Percentiles rank a stretch among this genome's conserved stretches.
Conservation (phyloP, 2,797 vertebrate genomes). For the Anabas testudineus region DNA sequence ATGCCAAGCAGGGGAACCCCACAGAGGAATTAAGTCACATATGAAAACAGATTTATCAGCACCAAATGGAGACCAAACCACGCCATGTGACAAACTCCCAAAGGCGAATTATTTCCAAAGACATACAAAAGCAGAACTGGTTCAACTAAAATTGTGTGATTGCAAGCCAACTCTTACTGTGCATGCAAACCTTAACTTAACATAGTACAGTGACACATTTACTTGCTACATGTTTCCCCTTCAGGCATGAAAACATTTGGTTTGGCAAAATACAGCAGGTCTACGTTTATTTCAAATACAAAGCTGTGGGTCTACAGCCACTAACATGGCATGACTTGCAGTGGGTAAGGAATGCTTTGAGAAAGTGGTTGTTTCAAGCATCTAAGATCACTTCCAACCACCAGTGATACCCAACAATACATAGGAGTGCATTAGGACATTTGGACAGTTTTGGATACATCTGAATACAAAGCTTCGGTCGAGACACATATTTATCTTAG, state of each 20-base stretch:
- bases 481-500: slow-evolving; percentile 38
- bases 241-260: slow-evolving; percentile 50
- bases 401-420: slow-evolving; percentile 2
- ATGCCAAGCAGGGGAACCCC: slow-evolving; percentile 61
- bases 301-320: slow-evolving; percentile 24
- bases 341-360: slow-evolving; percentile 6
- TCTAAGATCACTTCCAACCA: slow-evolving; percentile 1
- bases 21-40: slow-evolving; percentile 42
- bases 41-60: slow-evolving; percentile 51
- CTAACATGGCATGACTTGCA: slow-evolving; percentile 21
- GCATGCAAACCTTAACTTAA: slow-evolving; percentile 15
- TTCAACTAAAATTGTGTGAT: slow-evolving; percentile 19
- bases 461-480: slow-evolving; percentile 21
- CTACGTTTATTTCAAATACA: slow-evolving; percentile 29
- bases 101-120: slow-evolving; percentile 13
- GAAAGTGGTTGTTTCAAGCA: slow-evolving; percentile 13
- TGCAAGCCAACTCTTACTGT: slow-evolving; percentile 17
- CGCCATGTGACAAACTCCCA: neutral
- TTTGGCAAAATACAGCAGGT: slow-evolving; percentile 32
- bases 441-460: slow-evolving; percentile 10
- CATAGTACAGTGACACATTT: slow-evolving; percentile 42
- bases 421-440: neutral
- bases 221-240: slow-evolving; percentile 25
- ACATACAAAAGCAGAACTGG: neutral
- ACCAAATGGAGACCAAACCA: slow-evolving; percentile 28